Conservation (phyloP, 2,888 invertebrate species). For the Pharmacophagus antenor region DNA sequence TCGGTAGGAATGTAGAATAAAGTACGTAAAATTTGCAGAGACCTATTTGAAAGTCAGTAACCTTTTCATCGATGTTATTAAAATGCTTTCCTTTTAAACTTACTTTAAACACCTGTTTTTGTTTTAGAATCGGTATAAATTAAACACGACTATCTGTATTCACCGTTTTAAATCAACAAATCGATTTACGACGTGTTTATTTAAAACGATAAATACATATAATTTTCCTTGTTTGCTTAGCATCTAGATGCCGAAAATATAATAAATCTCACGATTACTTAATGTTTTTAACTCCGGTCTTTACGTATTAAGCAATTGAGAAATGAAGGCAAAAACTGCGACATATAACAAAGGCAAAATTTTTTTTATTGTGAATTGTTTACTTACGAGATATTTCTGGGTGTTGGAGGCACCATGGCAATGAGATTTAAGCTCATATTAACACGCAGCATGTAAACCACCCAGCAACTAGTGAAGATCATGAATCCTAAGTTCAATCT, state of each 20-base stretch:
- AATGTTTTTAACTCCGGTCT: conserved; percentile 8
- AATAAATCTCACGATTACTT: conserved; percentile 7
- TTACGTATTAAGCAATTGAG: conserved; percentile 8
- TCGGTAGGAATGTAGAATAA: conserved; percentile 39
- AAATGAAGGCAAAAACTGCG: background rate
- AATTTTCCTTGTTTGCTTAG: conserved; percentile 24
- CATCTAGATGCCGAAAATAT: conserved; percentile 17
- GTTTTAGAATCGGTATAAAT: conserved; percentile 21
- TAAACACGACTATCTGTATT: conserved; percentile 13
- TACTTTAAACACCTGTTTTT: conserved; percentile 15
- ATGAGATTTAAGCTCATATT: conserved; percentile 88
- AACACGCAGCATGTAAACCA: conserved; percentile 87
- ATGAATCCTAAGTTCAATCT: conserved; percentile 78
- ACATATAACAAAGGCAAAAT: background rate
- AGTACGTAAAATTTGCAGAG: conserved; percentile 29
- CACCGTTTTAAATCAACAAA: conserved; percentile 5
- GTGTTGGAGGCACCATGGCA: conserved; percentile 82
- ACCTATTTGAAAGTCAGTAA: conserved; percentile 15
- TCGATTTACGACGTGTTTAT: background rate
- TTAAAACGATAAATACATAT: conserved; percentile 11
- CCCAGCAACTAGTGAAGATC: conserved; percentile 87
- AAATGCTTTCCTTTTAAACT: conserved; percentile 10
- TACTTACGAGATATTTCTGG: conserved; percentile 41
- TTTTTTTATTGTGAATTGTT: conserved; percentile 24
- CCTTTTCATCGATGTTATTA: conserved; percentile 13